These are phyloP conservation scores for Nylanderia fulva DNA, from an alignment of 1,140 invertebrate species.

Conservation along the genomic window DNA sequence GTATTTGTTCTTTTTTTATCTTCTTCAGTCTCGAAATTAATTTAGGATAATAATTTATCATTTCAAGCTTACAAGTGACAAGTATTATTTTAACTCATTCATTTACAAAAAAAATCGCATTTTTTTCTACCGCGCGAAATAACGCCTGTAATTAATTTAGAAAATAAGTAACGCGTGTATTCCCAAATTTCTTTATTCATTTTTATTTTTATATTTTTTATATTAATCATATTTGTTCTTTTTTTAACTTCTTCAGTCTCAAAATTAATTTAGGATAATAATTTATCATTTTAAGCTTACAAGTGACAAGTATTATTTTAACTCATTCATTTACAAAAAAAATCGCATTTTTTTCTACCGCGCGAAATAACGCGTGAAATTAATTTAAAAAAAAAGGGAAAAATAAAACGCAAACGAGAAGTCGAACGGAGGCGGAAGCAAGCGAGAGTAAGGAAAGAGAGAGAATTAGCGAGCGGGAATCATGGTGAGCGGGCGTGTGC, in stretches of 20 bases:
- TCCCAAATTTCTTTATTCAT: too few species aligned
- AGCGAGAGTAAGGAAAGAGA: conserved; percentile 35
- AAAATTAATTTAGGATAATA: not conserved
- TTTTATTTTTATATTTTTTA: too few species aligned
- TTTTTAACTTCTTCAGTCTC: not conserved
- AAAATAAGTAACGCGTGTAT: too few species aligned
- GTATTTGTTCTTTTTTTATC: too few species aligned
- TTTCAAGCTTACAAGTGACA: too few species aligned
- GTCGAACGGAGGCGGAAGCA: conserved; percentile 24
- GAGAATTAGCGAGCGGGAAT: conserved; percentile 36
- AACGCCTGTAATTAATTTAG: too few species aligned
- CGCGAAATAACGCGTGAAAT: not conserved
- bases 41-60: too few species aligned
- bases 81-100: too few species aligned
- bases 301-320: not conserved
- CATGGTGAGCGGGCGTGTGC: conserved; percentile 75
- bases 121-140: too few species aligned
- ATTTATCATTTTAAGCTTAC: not conserved
- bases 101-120: too few species aligned
- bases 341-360: not conserved
- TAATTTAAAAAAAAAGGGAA: conserved; percentile 5
- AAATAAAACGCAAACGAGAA: not conserved
- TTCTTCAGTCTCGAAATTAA: too few species aligned
- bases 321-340: not conserved
- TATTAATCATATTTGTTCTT: too few species aligned